These are phyloP conservation scores for Sebastes diaconus DNA, from an alignment of 2,797 vertebrate genomes.

Conservation along the genomic window DNA sequence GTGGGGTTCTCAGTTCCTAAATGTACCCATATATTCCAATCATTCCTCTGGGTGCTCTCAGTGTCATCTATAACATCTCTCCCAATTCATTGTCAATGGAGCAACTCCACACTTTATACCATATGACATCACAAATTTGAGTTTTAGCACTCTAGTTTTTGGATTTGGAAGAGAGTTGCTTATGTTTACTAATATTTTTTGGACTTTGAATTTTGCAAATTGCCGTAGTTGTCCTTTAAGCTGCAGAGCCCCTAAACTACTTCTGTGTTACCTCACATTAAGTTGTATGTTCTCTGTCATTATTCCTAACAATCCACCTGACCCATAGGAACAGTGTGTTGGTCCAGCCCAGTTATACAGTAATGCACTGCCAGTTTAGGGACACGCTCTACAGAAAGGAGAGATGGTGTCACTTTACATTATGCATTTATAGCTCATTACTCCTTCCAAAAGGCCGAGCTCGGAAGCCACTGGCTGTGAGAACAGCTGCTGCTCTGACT, in stretches of 20 bases:
- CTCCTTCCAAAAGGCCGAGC: constrained; percentile 15
- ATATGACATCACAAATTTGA: too few relatives aligned
- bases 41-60: too few relatives aligned
- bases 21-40: too few relatives aligned
- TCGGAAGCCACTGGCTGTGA: constrained; percentile 29
- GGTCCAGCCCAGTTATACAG: background rate
- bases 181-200: too few relatives aligned
- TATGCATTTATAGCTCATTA: constrained; percentile 35
- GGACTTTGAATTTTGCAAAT: too few relatives aligned
- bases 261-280: background rate
- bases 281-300: background rate
- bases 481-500: constrained; percentile 21
- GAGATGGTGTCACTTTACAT: constrained; percentile 28
- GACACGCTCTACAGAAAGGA: background rate
- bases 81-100: too few relatives aligned
- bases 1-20: too few relatives aligned
- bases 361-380: background rate
- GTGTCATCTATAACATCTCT: too few relatives aligned
- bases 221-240: background rate
- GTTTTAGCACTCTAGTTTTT: too few relatives aligned
- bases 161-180: too few relatives aligned
- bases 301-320: background rate
- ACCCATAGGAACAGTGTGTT: background rate
- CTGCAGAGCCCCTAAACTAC: background rate
- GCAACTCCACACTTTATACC: too few relatives aligned